These are phyloP conservation scores for Trochalopteron elliotii DNA, from an alignment of 2,113 vertebrate species.

Conservation along the genomic window DNA sequence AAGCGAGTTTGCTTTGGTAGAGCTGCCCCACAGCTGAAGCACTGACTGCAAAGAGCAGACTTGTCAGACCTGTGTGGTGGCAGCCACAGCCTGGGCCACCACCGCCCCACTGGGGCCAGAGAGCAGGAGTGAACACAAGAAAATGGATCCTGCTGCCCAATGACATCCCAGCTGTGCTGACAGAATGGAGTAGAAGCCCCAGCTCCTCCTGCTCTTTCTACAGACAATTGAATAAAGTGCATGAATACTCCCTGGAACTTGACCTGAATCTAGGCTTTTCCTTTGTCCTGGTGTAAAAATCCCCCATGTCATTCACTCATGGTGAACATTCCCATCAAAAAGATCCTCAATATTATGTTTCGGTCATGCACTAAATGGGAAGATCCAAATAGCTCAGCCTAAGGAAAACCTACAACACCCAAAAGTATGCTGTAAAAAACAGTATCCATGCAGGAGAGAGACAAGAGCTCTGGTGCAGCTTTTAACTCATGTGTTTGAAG, in stretches of 20 bases:
- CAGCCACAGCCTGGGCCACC: background rate
- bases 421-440: fast-evolving
- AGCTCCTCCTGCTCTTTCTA: background rate
- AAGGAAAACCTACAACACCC: background rate
- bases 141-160: background rate
- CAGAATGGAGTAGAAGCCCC: background rate
- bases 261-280: background rate
- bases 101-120: fast-evolving
- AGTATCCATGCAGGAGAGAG: background rate
- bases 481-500: background rate
- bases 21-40: background rate
- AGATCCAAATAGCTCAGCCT: background rate
- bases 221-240: background rate
- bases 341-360: background rate
- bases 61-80: background rate
- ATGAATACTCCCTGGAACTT: background rate
- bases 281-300: background rate
- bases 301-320: fast-evolving
- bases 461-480: background rate
- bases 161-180: fast-evolving
- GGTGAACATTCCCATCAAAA: background rate
- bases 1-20: background rate
- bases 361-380: fast-evolving
- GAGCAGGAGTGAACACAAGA: background rate
- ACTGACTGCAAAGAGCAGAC: background rate